A percentile compares a stretch with the other conserved stretches of the same genome.
Evolutionary conservation across 2,113 vertebrate genomes (phyloP).

Genomic region (Cinclus mexicanus): DNA sequence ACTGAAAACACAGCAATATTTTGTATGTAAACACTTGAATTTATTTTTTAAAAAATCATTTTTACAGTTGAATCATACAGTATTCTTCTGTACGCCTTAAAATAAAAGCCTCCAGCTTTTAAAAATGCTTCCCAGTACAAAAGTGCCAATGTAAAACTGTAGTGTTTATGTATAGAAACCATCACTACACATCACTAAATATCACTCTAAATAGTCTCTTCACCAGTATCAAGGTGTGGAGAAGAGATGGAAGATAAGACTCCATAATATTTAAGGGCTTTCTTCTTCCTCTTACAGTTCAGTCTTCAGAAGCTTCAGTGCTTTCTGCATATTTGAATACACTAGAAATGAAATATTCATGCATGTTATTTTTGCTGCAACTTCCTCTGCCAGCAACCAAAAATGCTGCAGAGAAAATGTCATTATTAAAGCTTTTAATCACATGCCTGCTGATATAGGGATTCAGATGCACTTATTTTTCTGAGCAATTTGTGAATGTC

Average conservation of each 20-base stretch:
- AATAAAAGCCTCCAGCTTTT: constrained; percentile 56
- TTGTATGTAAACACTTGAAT: constrained; percentile 67
- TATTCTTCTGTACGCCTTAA: constrained; percentile 43
- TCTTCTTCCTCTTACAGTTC: constrained; percentile 70
- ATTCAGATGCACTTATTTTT: neutral
- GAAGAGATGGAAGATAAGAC: neutral
- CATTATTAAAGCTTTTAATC: neutral
- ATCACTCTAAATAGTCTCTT: constrained; percentile 13
- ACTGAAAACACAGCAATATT: neutral
- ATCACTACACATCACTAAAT: constrained; percentile 2
- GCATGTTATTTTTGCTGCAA: constrained; percentile 20
- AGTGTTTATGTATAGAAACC: neutral
- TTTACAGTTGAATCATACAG: constrained; percentile 52
- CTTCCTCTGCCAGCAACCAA: neutral
- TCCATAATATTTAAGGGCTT: neutral
- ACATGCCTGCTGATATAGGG: neutral
- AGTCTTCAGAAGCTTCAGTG: constrained; percentile 78
- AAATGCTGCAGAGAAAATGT: neutral
- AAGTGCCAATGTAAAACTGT: constrained; percentile 55
- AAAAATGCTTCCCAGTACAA: constrained; percentile 54
- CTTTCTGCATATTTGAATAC: constrained; percentile 81
- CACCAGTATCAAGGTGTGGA: neutral
- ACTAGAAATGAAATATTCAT: constrained; percentile 64
- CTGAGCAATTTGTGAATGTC: neutral
- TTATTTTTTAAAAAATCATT: constrained; percentile 73